A percentile compares a stretch with the other conserved stretches of the same genome.
Evolutionary conservation across 35 echinoderm and acorn worm genomes (phyloP).

Genomic region (Hemicentrotus pulcherrimus): DNA sequence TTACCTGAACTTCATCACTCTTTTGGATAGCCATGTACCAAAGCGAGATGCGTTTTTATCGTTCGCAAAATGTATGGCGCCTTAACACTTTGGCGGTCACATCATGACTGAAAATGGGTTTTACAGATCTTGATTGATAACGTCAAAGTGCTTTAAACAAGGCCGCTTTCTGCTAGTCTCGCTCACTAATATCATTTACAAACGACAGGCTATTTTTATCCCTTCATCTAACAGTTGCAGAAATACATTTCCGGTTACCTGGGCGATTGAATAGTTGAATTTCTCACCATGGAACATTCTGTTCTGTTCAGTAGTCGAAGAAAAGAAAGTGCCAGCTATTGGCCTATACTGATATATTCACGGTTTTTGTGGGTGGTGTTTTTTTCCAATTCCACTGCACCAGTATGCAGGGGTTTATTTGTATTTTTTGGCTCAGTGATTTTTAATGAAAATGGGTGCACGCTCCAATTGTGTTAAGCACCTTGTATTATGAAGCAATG

Average conservation of each 20-base stretch:
- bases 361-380: background rate
- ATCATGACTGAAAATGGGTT: background rate
- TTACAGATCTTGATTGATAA: background rate
- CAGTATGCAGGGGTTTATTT: background rate
- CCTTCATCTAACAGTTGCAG: background rate
- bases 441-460: conserved; percentile 2
- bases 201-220: background rate
- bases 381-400: background rate
- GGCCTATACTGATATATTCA: background rate
- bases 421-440: background rate
- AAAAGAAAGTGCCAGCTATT: background rate
- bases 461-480: background rate
- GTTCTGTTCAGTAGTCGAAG: background rate
- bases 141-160: background rate
- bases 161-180: background rate
- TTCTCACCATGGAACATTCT: background rate
- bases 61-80: background rate
- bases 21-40: no score
- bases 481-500: background rate
- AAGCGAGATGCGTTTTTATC: no score
- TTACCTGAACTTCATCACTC: no score
- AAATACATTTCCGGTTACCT: background rate
- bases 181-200: background rate
- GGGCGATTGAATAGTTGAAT: background rate
- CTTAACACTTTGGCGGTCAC: background rate